Evolutionary conservation across 1,140 invertebrate genomes (phyloP).

Genomic region (Gryllus bimaculatus): DNA sequence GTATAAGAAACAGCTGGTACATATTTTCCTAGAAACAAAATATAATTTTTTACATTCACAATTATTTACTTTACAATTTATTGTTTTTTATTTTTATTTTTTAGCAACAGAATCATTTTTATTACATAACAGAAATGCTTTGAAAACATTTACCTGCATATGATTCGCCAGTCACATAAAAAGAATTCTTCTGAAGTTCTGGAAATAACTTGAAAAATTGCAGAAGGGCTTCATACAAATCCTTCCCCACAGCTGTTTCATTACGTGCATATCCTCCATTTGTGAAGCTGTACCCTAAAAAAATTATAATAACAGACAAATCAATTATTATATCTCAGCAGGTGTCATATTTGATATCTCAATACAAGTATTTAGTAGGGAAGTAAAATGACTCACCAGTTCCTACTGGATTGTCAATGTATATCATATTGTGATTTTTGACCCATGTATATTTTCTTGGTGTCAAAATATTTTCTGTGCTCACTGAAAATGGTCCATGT

Average conservation of each 20-base stretch:
- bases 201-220: constrained; percentile 27
- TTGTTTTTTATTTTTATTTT: too few species aligned
- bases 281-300: constrained; percentile 12
- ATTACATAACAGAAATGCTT: too few species aligned
- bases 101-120: not conserved
- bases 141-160: constrained; percentile 26
- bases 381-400: constrained; percentile 37
- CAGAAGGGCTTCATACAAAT: constrained; percentile 24
- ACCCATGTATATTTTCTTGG: constrained; percentile 64
- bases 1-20: constrained; percentile 67
- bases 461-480: constrained; percentile 46
- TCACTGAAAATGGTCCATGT: constrained; percentile 64
- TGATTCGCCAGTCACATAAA: constrained; percentile 29
- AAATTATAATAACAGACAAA: not conserved
- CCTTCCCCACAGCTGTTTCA: constrained; percentile 22
- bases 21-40: constrained; percentile 42
- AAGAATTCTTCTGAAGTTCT: constrained; percentile 25
- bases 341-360: not conserved
- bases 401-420: constrained; percentile 81
- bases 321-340: not conserved
- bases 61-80: not conserved
- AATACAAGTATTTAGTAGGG: not conserved
- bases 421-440: constrained; percentile 61
- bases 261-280: constrained; percentile 22
- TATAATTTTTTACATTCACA: not conserved